Conservation (phyloP, 2,797 vertebrate genomes). For the Myoxocephalus aenaeus region DNA sequence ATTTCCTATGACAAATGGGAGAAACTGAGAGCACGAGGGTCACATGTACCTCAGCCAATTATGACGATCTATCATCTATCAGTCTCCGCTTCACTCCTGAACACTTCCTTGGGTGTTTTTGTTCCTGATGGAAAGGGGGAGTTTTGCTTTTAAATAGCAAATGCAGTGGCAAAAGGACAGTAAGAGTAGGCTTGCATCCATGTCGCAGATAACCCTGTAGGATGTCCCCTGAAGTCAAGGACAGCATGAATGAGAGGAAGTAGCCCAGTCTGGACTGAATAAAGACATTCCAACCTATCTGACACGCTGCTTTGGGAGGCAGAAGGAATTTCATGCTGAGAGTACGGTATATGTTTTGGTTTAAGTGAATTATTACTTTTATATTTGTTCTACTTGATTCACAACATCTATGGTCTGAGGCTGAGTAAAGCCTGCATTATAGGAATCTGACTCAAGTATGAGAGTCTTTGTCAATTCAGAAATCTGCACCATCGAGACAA, state of each 20-base stretch:
- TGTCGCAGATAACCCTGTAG: conserved; percentile 51
- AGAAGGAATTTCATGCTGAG: conserved; percentile 10
- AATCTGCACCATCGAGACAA: conserved; percentile 24
- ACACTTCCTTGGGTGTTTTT: conserved; percentile 40
- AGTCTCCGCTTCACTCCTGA: conserved; percentile 32
- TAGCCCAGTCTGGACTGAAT: conserved; percentile 53
- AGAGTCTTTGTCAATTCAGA: conserved; percentile 38
- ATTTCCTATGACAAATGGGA: conserved; percentile 15
- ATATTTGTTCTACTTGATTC: not conserved
- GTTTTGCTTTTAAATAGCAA: conserved; percentile 39
- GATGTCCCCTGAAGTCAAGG: conserved; percentile 74
- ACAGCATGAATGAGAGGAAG: conserved; percentile 82
- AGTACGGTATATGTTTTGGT: conserved; percentile 12
- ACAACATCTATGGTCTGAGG: not conserved
- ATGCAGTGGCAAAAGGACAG: conserved; percentile 15
- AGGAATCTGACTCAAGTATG: conserved; percentile 13
- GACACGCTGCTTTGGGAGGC: conserved; percentile 26
- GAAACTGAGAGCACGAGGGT: conserved; percentile 1
- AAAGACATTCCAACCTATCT: conserved; percentile 65
- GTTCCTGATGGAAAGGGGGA: conserved; percentile 30
- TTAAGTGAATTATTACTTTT: not conserved
- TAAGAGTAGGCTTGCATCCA: conserved; percentile 30
- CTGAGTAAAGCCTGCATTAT: not conserved
- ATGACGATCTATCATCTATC: conserved; percentile 28
- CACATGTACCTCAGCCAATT: conserved; percentile 27